Percentiles rank a stretch among this genome's conserved stretches.
phyloP scores from a whole-genome alignment of 2,113 vertebrate genomes.

The Lasiurus borealis region DNA sequence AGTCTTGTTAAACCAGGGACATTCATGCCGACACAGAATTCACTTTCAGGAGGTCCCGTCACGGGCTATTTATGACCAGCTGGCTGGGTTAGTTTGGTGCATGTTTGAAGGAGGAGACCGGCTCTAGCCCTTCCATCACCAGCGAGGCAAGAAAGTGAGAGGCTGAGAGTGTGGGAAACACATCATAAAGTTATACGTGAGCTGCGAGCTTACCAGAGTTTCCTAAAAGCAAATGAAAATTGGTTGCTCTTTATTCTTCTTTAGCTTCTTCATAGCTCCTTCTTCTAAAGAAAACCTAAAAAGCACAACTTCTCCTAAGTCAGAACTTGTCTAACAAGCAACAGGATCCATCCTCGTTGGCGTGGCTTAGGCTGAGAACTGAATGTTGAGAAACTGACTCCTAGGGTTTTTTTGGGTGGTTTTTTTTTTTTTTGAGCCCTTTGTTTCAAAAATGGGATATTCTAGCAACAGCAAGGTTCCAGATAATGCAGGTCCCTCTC shows the following conservation, averaged over 20 bases:
- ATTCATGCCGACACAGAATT: neutral
- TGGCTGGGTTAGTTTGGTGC: neutral
- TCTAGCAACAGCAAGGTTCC: neutral
- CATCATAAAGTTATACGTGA: neutral
- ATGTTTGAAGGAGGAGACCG: neutral
- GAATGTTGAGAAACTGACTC: neutral
- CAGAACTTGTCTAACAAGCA: constrained; percentile 49
- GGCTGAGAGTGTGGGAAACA: neutral
- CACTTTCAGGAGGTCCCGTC: neutral
- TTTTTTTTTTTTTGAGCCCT: neutral
- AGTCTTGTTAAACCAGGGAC: neutral
- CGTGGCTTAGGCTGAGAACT: neutral
- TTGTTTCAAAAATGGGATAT: neutral
- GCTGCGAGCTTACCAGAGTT: neutral
- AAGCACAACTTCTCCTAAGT: constrained; percentile 38
- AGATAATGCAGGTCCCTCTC: neutral
- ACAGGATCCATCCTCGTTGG: neutral
- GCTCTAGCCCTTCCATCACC: neutral
- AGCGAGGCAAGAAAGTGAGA: neutral
- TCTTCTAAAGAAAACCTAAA: constrained; percentile 69
- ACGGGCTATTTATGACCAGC: too few species aligned
- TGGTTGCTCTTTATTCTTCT: constrained; percentile 57
- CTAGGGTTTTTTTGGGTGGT: neutral
- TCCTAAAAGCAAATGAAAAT: constrained; percentile 60
- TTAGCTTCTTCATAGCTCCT: constrained; percentile 58